Conservation (phyloP, 2,113 vertebrate species). For the Brachyhypopomus occidentalis region DNA sequence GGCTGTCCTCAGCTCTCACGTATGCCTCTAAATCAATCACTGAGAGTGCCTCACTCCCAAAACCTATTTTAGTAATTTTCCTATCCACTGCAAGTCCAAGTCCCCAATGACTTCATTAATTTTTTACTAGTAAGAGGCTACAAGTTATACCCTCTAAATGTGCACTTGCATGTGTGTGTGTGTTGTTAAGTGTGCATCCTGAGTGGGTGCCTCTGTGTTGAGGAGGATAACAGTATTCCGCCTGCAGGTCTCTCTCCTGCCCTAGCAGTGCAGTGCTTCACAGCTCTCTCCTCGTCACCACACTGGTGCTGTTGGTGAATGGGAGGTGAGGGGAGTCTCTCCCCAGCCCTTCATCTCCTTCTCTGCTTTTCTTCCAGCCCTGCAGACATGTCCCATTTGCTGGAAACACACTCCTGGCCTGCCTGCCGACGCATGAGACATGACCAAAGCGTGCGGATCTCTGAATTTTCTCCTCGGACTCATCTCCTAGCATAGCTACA, state of each 20-base stretch:
- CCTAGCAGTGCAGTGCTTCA: not conserved
- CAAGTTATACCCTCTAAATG: slow-evolving; percentile 5
- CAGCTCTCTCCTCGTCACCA: not conserved
- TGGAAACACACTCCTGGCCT: slow-evolving; percentile 38
- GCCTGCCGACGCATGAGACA: not conserved
- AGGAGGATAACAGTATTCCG: slow-evolving; percentile 5
- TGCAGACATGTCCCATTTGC: not conserved
- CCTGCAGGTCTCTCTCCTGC: not conserved
- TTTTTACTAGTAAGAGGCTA: not conserved
- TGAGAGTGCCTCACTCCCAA: not conserved
- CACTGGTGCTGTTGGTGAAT: not conserved
- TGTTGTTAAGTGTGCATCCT: no score
- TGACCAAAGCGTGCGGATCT: not conserved
- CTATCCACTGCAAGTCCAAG: not conserved
- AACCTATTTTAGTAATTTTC: not conserved
- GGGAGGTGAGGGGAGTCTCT: not conserved
- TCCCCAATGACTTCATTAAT: not conserved
- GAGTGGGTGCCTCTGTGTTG: not conserved
- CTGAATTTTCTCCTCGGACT: not conserved
- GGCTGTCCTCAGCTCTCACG: not conserved
- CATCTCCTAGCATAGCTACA: not conserved
- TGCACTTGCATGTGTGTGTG: slow-evolving; percentile 26
- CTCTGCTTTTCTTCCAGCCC: not conserved
- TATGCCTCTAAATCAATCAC: slow-evolving; percentile 12
- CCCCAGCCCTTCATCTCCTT: not conserved